phyloP scores from a whole-genome alignment of 2,888 invertebrate species.

The Drosophila kanekoi region DNA sequence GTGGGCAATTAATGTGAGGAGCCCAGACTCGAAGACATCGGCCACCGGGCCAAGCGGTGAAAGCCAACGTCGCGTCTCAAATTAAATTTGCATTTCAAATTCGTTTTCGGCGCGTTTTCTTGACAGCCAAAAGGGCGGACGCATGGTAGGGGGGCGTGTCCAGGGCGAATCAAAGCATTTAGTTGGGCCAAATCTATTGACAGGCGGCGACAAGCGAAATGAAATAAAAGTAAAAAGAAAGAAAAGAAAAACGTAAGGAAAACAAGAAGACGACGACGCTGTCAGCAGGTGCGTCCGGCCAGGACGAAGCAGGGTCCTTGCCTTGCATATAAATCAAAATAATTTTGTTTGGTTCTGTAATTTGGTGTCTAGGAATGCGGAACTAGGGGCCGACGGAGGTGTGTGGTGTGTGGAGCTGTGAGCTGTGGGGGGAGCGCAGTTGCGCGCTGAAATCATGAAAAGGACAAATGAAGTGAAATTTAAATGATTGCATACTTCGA shows the following conservation, averaged over 20 bases:
- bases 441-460: constrained; percentile 66
- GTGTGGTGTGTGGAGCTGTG: neutral
- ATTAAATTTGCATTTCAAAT: constrained; percentile 82
- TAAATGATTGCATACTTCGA: constrained; percentile 80
- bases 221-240: constrained; percentile 3
- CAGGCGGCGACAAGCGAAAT: constrained; percentile 36
- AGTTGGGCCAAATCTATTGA: constrained; percentile 73
- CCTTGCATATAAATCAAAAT: constrained; percentile 80
- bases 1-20: constrained; percentile 72
- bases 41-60: constrained; percentile 7
- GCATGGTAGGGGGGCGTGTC: constrained; percentile 17
- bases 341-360: constrained; percentile 79
- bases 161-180: constrained; percentile 75
- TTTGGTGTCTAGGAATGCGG: constrained; percentile 60
- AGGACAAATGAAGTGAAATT: constrained; percentile 82
- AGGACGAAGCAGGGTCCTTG: constrained; percentile 24
- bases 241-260: constrained; percentile 6
- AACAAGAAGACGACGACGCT: constrained; percentile 9
- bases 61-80: constrained; percentile 70
- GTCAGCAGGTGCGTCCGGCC: constrained; percentile 54
- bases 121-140: constrained; percentile 57
- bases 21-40: constrained; percentile 8
- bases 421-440: neutral
- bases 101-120: constrained; percentile 66
- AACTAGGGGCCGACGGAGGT: constrained; percentile 3